phyloP scores from a whole-genome alignment of 1,140 invertebrate species.

The Drosophila orena region DNA sequence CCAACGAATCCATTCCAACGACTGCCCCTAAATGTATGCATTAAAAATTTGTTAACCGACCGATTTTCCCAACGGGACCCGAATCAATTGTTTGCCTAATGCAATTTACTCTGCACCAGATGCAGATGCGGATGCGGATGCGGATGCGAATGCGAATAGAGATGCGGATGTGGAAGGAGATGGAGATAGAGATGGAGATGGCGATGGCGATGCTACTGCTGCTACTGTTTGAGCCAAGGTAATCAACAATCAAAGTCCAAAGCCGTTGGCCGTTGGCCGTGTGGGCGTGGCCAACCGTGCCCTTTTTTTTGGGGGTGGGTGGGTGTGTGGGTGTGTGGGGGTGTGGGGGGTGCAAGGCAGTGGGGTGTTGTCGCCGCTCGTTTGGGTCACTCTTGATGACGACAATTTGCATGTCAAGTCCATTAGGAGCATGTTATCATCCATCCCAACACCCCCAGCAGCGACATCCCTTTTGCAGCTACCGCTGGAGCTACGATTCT shows the following conservation, averaged over 20 bases:
- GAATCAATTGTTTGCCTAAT: constrained; percentile 71
- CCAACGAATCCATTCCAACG: neutral
- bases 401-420: constrained; percentile 76
- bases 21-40: constrained; percentile 52
- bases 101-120: constrained; percentile 57
- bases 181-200: constrained; percentile 6
- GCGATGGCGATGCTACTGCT: constrained; percentile 11
- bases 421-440: constrained; percentile 74
- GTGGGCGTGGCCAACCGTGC: constrained; percentile 17
- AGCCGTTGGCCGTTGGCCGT: constrained; percentile 42
- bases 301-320: neutral
- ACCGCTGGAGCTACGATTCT: constrained; percentile 29
- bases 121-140: constrained; percentile 20
- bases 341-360: neutral
- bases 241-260: constrained; percentile 68
- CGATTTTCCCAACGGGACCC: constrained; percentile 19
- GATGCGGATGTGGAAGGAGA: neutral
- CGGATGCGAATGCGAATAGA: neutral
- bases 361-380: constrained; percentile 42
- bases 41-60: constrained; percentile 59
- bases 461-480: neutral
- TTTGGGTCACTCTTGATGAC: constrained; percentile 66
- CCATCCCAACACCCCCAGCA: neutral
- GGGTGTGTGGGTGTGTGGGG: neutral
- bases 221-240: constrained; percentile 39